phyloP scores from a whole-genome alignment of 1,140 invertebrate genomes.

The Anastatus disparis region DNA sequence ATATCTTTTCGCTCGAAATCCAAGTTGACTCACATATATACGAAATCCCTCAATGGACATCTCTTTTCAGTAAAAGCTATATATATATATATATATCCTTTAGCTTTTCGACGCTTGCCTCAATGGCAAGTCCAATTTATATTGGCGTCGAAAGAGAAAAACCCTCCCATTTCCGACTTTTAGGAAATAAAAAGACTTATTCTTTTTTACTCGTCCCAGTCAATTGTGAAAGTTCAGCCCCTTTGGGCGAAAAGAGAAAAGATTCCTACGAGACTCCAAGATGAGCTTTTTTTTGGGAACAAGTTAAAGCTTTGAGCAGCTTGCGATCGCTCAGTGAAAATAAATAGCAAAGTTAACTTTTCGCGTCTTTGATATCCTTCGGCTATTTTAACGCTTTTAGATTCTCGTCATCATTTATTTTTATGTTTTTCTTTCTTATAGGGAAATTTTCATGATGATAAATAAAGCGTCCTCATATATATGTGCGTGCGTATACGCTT shows the following conservation, averaged over 20 bases:
- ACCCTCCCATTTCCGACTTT: too few species aligned
- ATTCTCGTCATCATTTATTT: too few species aligned
- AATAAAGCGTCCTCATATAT: too few species aligned
- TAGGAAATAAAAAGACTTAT: too few species aligned
- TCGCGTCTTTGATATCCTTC: conserved; percentile 19
- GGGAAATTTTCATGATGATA: too few species aligned
- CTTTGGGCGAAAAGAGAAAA: too few species aligned
- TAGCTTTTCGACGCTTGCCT: conserved; percentile 62
- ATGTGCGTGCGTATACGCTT: too few species aligned
- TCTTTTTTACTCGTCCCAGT: conserved; percentile 53
- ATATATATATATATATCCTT: too few species aligned
- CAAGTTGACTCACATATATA: conserved; percentile 17
- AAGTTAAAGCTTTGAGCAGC: conserved; percentile 40
- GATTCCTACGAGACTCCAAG: conserved; percentile 46
- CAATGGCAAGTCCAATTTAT: conserved; percentile 66
- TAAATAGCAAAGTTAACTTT: conserved; percentile 46
- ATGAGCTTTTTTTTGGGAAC: conserved; percentile 36
- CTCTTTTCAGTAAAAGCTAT: conserved; percentile 48
- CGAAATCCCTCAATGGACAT: conserved; percentile 53
- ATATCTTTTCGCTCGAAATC: conserved; percentile 19
- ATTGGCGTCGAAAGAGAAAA: conserved; percentile 59
- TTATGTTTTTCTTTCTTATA: too few species aligned
- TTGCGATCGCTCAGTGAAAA: conserved; percentile 50
- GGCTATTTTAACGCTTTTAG: too few species aligned
- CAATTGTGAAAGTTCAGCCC: too few species aligned